phyloP scores from a whole-genome alignment of 1,140 invertebrate genomes.

The Potamilus streckersoni region DNA sequence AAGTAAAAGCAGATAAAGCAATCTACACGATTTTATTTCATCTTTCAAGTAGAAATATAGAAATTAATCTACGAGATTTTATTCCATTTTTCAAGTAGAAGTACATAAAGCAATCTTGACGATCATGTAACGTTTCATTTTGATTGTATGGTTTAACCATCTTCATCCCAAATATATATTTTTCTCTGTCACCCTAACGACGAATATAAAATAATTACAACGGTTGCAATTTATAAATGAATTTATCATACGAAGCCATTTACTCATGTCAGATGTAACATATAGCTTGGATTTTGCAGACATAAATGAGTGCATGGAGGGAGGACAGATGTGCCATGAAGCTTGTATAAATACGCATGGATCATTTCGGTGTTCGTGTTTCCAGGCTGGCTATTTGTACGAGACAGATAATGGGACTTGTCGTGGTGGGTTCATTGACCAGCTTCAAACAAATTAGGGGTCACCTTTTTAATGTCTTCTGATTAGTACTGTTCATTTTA shows the following conservation, averaged over 20 bases:
- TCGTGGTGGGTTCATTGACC: conserved; percentile 52
- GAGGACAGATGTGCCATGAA: conserved; percentile 54
- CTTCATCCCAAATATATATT: too few species aligned
- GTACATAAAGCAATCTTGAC: too few species aligned
- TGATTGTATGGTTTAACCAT: neutral
- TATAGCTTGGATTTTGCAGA: conserved; percentile 18
- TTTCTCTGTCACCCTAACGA: neutral
- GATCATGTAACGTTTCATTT: neutral
- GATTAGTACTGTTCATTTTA: neutral
- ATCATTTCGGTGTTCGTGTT: conserved; percentile 64
- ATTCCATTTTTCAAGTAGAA: too few species aligned
- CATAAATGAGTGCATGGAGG: conserved; percentile 46
- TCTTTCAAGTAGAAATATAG: too few species aligned
- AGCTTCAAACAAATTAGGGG: neutral
- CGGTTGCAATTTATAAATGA: neutral
- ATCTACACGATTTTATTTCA: too few species aligned
- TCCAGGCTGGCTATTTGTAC: conserved; percentile 55
- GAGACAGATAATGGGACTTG: conserved; percentile 63
- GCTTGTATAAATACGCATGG: conserved; percentile 76
- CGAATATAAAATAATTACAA: neutral
- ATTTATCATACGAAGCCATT: neutral
- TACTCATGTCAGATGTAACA: neutral
- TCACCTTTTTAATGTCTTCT: neutral
- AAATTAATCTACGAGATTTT: too few species aligned
- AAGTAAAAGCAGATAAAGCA: too few species aligned